Percentiles rank a stretch among this genome's conserved stretches.
These are phyloP conservation scores for Euwallacea similis DNA, from an alignment of 1,140 invertebrate genomes.

Conservation along the genomic window DNA sequence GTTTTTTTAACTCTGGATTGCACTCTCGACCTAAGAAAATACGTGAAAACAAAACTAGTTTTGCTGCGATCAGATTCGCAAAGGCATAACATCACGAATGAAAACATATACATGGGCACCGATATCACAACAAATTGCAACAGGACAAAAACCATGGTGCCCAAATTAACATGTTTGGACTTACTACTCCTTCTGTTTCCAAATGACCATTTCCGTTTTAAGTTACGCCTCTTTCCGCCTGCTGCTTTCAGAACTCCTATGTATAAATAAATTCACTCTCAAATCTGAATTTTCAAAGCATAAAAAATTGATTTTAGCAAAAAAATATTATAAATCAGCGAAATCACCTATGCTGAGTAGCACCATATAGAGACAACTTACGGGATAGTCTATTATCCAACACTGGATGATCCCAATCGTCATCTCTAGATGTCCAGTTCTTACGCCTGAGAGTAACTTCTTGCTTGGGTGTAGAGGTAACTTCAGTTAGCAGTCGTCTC, in stretches of 20 bases:
- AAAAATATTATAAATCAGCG: too few species aligned
- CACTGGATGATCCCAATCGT: conserved; percentile 47
- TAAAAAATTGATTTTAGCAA: too few species aligned
- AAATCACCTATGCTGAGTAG: too few species aligned
- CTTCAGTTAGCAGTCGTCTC: conserved; percentile 45
- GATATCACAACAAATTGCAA: not conserved
- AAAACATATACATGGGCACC: not conserved
- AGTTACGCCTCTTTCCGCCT: not conserved
- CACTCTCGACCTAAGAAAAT: not conserved
- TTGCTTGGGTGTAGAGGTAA: conserved; percentile 41
- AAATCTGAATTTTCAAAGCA: too few species aligned
- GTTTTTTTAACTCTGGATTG: not conserved
- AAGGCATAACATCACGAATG: not conserved
- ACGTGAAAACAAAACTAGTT: not conserved
- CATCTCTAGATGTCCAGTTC: conserved; percentile 43
- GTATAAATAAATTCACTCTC: conserved; percentile 1
- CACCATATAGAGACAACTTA: conserved; percentile 36
- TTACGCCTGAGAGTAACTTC: conserved; percentile 42
- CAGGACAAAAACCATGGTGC: conserved; percentile 4
- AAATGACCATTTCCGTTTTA: conserved; percentile 13
- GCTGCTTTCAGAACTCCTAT: conserved; percentile 15
- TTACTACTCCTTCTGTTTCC: conserved; percentile 8
- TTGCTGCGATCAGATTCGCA: not conserved
- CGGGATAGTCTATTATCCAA: conserved; percentile 49
- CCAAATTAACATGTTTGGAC: conserved; percentile 7